Evolutionary conservation across 2,888 invertebrate genomes (phyloP).

Genomic region (Neocrepidodera transversa): DNA sequence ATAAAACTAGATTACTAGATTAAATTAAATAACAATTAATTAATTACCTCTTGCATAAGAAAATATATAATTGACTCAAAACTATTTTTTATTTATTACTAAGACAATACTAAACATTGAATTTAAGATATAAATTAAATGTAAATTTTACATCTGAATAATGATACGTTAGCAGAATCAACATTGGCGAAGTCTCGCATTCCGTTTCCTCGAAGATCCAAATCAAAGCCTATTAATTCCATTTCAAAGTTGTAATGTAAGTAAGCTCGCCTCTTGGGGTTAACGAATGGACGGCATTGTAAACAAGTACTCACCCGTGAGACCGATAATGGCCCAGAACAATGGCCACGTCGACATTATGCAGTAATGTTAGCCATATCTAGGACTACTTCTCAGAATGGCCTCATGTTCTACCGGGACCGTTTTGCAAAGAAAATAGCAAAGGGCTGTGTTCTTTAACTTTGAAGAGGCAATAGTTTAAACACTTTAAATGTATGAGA

Average conservation of each 20-base stretch:
- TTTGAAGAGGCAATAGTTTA: too few species aligned
- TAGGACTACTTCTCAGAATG: neutral
- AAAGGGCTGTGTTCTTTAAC: too few species aligned
- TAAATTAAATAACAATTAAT: too few species aligned
- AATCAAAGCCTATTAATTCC: conserved; percentile 47
- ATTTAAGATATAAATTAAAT: conserved; percentile 10
- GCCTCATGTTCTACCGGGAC: too few species aligned
- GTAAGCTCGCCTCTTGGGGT: conserved; percentile 41
- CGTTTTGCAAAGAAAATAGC: too few species aligned
- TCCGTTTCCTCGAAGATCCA: conserved; percentile 27
- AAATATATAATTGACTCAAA: too few species aligned
- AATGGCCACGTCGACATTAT: conserved; percentile 23
- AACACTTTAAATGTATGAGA: too few species aligned
- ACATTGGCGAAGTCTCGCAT: conserved; percentile 2
- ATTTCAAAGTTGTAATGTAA: conserved; percentile 44
- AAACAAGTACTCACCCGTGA: conserved; percentile 51
- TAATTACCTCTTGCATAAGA: too few species aligned
- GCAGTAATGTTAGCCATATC: conserved; percentile 18
- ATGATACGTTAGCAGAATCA: neutral
- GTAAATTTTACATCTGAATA: neutral
- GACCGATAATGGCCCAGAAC: conserved; percentile 47
- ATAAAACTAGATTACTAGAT: too few species aligned
- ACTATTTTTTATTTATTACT: too few species aligned
- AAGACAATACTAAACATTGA: too few species aligned
- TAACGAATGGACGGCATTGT: conserved; percentile 46